These are phyloP conservation scores for Aleiodes leptofemur DNA, from an alignment of 2,888 invertebrate genomes.

Conservation along the genomic window DNA sequence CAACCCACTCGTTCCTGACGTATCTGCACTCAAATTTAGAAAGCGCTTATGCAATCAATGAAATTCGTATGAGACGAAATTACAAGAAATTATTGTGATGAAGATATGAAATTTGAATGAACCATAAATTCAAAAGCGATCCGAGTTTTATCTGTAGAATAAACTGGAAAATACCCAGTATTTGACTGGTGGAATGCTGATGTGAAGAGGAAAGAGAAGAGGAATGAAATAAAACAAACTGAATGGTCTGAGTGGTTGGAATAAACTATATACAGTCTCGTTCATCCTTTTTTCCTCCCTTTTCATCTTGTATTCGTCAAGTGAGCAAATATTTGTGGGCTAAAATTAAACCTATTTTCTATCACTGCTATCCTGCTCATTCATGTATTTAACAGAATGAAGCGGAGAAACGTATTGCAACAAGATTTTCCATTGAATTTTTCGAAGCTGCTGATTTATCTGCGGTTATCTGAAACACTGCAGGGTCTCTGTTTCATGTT, in stretches of 20 bases:
- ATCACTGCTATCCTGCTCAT: background rate
- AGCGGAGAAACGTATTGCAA: background rate
- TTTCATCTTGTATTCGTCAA: constrained; percentile 11
- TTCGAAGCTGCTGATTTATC: too few relatives aligned
- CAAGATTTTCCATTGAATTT: too few relatives aligned
- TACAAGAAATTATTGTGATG: too few relatives aligned
- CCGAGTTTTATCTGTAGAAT: background rate
- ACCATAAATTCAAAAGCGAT: too few relatives aligned
- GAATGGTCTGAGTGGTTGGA: constrained; percentile 16
- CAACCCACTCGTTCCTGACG: too few relatives aligned
- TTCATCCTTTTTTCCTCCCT: constrained; percentile 11
- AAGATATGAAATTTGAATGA: too few relatives aligned
- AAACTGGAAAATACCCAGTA: background rate
- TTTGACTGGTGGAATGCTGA: constrained; percentile 9
- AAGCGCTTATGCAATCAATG: too few relatives aligned
- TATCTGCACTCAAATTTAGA: too few relatives aligned
- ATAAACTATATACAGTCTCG: constrained; percentile 6
- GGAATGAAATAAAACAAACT: constrained; percentile 25
- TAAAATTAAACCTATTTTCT: constrained; percentile 28
- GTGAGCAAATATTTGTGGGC: constrained; percentile 50
- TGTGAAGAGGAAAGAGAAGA: background rate
- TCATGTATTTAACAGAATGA: background rate
- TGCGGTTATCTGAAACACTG: too few relatives aligned
- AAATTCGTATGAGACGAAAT: too few relatives aligned
- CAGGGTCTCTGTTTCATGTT: too few relatives aligned